Percentiles rank a stretch among this genome's conserved stretches.
phyloP scores from a whole-genome alignment of 2,888 invertebrate species.

The Thereva unica region DNA sequence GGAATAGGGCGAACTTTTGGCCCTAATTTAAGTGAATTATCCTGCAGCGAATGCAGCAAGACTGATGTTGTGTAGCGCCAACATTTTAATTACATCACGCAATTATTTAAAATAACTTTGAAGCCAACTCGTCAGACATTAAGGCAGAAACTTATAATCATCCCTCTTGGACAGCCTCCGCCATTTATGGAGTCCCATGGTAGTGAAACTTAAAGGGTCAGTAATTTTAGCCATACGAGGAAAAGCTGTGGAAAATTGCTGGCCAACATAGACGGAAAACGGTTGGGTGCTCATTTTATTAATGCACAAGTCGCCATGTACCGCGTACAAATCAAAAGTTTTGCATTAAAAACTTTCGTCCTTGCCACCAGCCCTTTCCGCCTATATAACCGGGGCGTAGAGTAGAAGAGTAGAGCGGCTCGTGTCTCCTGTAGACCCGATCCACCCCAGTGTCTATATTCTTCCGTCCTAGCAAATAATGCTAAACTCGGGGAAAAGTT shows the following conservation, averaged over 20 bases:
- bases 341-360: constrained; percentile 40
- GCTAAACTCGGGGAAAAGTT: constrained; percentile 38
- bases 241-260: constrained; percentile 2
- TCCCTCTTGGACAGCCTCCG: too few relatives aligned
- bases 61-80: too few relatives aligned
- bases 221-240: background rate
- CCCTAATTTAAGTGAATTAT: too few relatives aligned
- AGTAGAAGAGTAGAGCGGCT: background rate
- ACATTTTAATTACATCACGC: too few relatives aligned
- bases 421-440: constrained; percentile 5
- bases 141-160: too few relatives aligned
- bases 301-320: constrained; percentile 41
- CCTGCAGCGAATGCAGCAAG: too few relatives aligned
- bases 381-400: background rate
- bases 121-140: too few relatives aligned
- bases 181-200: too few relatives aligned
- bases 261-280: constrained; percentile 14
- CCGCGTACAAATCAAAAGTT: constrained; percentile 41
- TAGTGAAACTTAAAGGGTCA: background rate
- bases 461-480: constrained; percentile 24
- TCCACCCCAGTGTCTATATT: constrained; percentile 14
- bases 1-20: too few relatives aligned
- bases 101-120: too few relatives aligned
- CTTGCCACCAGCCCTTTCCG: constrained; percentile 19
- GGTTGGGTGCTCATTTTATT: constrained; percentile 38